These are phyloP conservation scores for Merodon equestris DNA, from an alignment of 2,888 invertebrate genomes.

Conservation along the genomic window DNA sequence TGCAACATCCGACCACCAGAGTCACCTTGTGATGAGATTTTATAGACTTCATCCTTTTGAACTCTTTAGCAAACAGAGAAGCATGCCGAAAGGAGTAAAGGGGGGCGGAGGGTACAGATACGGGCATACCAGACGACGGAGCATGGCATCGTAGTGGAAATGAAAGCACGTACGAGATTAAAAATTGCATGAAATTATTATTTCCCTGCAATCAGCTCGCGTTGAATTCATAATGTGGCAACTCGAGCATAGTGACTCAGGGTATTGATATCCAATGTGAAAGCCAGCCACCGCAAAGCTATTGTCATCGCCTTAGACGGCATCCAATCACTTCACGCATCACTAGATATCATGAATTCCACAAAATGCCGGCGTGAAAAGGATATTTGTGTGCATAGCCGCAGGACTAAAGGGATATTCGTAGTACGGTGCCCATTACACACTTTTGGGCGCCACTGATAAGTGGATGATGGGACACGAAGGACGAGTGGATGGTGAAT, in stretches of 20 bases:
- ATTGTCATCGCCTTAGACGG: slow-evolving; percentile 54
- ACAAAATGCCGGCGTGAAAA: neutral
- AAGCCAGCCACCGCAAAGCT: slow-evolving; percentile 41
- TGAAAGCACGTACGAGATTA: slow-evolving; percentile 79
- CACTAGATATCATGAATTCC: slow-evolving; percentile 40
- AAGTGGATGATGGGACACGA: neutral
- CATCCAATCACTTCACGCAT: slow-evolving; percentile 63
- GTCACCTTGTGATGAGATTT: slow-evolving; percentile 52
- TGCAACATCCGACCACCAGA: slow-evolving; percentile 57
- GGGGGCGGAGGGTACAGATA: too few species aligned
- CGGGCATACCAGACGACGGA: too few species aligned
- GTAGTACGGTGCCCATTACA: slow-evolving; percentile 3
- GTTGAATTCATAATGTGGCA: slow-evolving; percentile 55
- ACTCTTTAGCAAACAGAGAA: too few species aligned
- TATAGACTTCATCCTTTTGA: neutral
- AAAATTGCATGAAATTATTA: slow-evolving; percentile 79
- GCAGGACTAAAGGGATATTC: neutral
- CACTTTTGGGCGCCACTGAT: slow-evolving; percentile 2
- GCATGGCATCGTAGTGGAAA: slow-evolving; percentile 66
- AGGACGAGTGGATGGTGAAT: slow-evolving; percentile 30
- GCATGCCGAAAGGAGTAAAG: too few species aligned
- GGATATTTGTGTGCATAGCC: neutral
- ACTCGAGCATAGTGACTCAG: slow-evolving; percentile 26
- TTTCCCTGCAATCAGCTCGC: slow-evolving; percentile 65
- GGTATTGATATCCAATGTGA: too few species aligned